Evolutionary conservation across 2,113 vertebrate genomes (phyloP).

Genomic region (Pluvianellus socialis): DNA sequence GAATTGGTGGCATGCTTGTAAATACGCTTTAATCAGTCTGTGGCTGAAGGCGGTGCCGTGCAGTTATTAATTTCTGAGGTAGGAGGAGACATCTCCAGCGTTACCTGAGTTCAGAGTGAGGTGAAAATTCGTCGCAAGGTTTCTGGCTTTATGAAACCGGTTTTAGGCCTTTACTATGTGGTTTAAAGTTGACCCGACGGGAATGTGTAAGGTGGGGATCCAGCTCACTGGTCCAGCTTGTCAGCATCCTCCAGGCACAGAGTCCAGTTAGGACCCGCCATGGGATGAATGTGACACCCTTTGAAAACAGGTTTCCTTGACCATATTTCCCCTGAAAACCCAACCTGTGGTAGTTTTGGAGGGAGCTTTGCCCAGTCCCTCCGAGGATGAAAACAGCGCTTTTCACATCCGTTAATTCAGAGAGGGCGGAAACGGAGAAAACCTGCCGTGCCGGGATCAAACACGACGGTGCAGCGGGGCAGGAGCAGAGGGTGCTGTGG

Average conservation of each 20-base stretch:
- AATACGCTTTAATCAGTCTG: fast-evolving
- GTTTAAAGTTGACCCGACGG: background rate
- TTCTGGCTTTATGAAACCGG: background rate
- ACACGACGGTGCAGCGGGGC: fast-evolving
- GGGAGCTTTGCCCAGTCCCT: background rate
- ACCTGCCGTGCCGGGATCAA: fast-evolving
- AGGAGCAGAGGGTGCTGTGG: fast-evolving
- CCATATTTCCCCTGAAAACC: background rate
- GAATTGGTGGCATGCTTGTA: background rate
- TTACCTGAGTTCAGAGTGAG: background rate
- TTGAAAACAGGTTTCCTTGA: background rate
- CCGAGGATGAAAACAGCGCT: fast-evolving
- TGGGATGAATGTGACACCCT: background rate
- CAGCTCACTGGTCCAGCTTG: fast-evolving
- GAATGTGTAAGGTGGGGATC: background rate
- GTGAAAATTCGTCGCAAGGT: background rate
- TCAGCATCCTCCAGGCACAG: background rate
- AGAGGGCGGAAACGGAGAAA: background rate
- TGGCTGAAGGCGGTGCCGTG: background rate
- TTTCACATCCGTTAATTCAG: fast-evolving
- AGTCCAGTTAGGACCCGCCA: background rate
- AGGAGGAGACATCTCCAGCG: background rate
- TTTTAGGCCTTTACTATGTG: background rate
- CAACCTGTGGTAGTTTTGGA: background rate
- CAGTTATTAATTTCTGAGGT: background rate